Conservation (phyloP, 2,797 vertebrate genomes). For the Clarias pachynema region DNA sequence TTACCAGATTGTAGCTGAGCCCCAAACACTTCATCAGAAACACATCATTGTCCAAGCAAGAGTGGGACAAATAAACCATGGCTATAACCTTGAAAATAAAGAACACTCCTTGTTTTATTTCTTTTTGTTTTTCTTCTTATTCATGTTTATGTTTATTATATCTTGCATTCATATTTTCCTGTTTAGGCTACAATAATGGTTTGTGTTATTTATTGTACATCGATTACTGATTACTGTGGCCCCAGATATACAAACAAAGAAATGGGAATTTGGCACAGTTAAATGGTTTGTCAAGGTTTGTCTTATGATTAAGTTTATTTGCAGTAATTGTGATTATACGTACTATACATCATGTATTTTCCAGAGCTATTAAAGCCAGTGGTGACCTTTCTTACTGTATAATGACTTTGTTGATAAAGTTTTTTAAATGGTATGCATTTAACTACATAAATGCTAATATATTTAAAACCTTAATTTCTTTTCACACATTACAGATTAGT, state of each 20-base stretch:
- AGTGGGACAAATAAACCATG: not conserved
- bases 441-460: not conserved
- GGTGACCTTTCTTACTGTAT: slow-evolving; percentile 32
- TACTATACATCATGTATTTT: not conserved
- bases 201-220: not conserved
- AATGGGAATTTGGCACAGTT: not conserved
- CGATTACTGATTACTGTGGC: not conserved
- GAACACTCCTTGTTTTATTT: not conserved
- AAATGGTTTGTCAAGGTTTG: not conserved
- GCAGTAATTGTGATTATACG: slow-evolving; percentile 9
- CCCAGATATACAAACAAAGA: not conserved
- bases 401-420: slow-evolving; percentile 17
- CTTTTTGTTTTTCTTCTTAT: not conserved
- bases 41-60: too few species aligned
- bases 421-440: slow-evolving; percentile 5
- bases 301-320: slow-evolving; percentile 33
- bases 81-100: not conserved
- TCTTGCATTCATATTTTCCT: not conserved
- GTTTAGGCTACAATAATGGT: not conserved
- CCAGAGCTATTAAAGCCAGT: not conserved
- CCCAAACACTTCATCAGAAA: too few species aligned
- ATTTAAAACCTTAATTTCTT: too few species aligned
- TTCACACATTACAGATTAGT: not conserved
- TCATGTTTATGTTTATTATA: not conserved
- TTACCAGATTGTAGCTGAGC: too few species aligned